Conservation (phyloP, 2,797 vertebrate genomes). For the Gymnothorax reevesii region DNA sequence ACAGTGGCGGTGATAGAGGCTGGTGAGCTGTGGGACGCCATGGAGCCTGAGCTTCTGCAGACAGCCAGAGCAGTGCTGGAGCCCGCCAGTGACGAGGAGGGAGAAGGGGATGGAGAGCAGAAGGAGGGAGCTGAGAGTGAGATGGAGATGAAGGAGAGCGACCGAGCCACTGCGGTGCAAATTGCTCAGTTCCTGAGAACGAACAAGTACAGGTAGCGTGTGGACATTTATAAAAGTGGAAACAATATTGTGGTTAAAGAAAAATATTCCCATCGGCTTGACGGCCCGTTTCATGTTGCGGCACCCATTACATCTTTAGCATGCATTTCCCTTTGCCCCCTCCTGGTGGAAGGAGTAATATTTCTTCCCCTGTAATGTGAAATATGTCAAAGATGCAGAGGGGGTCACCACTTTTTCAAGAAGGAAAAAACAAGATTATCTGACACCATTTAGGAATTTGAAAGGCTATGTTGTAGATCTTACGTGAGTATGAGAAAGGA, state of each 20-base stretch:
- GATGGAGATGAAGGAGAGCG: slow-evolving; percentile 59
- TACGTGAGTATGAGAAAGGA: too few relatives aligned
- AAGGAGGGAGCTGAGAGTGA: slow-evolving; percentile 51
- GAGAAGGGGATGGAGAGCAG: slow-evolving; percentile 44
- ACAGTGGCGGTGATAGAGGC: slow-evolving; percentile 74
- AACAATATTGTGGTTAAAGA: not conserved
- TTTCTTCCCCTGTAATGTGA: too few relatives aligned
- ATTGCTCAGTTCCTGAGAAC: slow-evolving; percentile 79
- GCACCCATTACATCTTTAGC: not conserved
- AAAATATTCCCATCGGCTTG: not conserved
- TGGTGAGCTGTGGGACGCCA: slow-evolving; percentile 90
- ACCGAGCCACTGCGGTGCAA: slow-evolving; percentile 67
- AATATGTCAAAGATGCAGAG: too few relatives aligned
- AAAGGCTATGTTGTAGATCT: too few relatives aligned
- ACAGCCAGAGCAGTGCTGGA: slow-evolving; percentile 73
- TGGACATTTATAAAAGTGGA: not conserved
- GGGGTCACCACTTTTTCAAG: too few relatives aligned
- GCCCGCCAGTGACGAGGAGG: slow-evolving; percentile 52
- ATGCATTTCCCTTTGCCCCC: not conserved
- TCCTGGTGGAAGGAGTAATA: too few relatives aligned
- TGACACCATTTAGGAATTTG: too few relatives aligned
- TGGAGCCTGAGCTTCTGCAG: slow-evolving; percentile 86
- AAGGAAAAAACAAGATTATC: too few relatives aligned
- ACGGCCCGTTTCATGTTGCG: not conserved
- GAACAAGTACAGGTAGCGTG: slow-evolving; percentile 87